These are phyloP conservation scores for Orchesellides sinensis DNA, from an alignment of 2,888 invertebrate genomes.

Conservation along the genomic window DNA sequence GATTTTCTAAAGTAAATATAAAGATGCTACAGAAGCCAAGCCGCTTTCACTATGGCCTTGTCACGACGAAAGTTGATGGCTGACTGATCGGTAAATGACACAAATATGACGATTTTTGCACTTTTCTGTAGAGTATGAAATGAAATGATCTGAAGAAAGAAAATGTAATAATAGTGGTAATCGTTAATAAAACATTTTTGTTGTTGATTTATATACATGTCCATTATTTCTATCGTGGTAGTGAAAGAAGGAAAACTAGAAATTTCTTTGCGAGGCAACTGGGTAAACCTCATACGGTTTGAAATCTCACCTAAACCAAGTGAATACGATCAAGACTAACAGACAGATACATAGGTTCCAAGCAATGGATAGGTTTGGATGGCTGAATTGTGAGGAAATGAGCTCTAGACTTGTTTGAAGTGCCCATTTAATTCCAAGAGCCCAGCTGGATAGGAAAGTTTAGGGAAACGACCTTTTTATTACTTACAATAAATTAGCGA, in stretches of 20 bases:
- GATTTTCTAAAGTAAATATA: slow-evolving; percentile 42
- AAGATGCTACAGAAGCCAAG: slow-evolving; percentile 4
- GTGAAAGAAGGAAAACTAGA: too few species aligned
- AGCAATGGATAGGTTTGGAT: too few species aligned
- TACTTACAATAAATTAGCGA: slow-evolving; percentile 51
- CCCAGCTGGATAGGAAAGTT: slow-evolving; percentile 47
- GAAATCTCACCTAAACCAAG: too few species aligned
- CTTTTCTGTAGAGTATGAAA: slow-evolving; percentile 47
- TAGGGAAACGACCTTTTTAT: slow-evolving; percentile 39
- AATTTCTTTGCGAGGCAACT: too few species aligned
- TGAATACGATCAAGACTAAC: too few species aligned
- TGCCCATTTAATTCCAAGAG: slow-evolving; percentile 53
- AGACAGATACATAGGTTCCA: too few species aligned
- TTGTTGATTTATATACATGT: too few species aligned
- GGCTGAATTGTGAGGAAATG: too few species aligned
- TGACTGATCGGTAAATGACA: slow-evolving; percentile 47
- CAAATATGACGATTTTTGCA: slow-evolving; percentile 46
- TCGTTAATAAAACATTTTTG: too few species aligned
- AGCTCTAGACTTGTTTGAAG: slow-evolving; percentile 43
- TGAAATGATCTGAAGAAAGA: slow-evolving; percentile 45
- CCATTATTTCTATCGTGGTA: too few species aligned
- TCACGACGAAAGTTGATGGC: slow-evolving; percentile 9
- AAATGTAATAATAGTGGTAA: neutral
- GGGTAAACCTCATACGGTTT: too few species aligned
- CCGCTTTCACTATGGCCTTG: slow-evolving; percentile 8